These are phyloP conservation scores for Taxidea taxus DNA, from an alignment of 2,113 vertebrate genomes.

Conservation along the genomic window DNA sequence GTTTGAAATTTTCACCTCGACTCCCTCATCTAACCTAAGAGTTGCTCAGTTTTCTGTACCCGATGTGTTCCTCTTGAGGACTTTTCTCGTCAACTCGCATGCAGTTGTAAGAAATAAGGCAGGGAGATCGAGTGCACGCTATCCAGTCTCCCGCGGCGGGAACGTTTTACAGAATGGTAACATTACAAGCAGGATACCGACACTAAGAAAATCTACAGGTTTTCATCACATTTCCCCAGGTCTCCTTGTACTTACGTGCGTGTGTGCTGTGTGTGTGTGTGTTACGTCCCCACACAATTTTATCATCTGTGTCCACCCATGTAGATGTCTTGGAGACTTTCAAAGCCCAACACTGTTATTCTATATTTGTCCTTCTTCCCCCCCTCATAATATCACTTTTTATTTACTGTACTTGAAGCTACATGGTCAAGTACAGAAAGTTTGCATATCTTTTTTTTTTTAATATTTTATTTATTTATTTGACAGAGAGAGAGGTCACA, in stretches of 20 bases:
- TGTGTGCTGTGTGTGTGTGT: not conserved
- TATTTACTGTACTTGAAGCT: not conserved
- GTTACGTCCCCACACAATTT: not conserved
- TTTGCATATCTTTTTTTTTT: not conserved
- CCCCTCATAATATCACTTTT: not conserved
- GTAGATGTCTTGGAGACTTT: not conserved
- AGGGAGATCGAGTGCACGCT: not conserved
- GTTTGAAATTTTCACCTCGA: not conserved
- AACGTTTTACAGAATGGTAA: not conserved
- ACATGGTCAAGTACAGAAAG: not conserved
- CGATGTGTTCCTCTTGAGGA: not conserved
- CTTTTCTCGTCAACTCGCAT: not conserved
- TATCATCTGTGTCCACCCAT: not conserved
- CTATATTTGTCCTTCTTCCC: not conserved
- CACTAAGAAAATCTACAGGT: not conserved
- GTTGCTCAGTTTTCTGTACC: not conserved
- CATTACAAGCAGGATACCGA: not conserved
- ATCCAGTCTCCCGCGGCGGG: fast-evolving
- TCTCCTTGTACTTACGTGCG: not conserved
- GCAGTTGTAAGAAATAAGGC: not conserved
- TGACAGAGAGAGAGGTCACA: too few relatives aligned
- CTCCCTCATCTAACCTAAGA: not conserved
- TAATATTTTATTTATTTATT: too few relatives aligned
- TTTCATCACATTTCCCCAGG: not conserved
- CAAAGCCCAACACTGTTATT: not conserved